phyloP scores from a whole-genome alignment of 2,888 invertebrate genomes.

The Corbicula japonica region DNA sequence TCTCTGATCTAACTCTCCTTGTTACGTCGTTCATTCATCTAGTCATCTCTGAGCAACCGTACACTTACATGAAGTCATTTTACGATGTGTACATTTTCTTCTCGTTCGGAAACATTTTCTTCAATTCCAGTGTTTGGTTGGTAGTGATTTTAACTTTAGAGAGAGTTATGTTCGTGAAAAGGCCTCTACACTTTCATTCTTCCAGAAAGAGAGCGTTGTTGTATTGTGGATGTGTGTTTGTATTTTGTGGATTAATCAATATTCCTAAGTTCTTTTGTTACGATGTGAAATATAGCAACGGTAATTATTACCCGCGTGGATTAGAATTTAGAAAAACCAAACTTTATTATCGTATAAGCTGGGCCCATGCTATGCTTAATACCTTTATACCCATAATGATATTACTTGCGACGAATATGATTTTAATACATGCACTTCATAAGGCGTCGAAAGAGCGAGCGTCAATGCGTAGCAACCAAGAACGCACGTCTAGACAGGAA shows the following conservation, averaged over 20 bases:
- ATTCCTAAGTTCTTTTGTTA: slow-evolving; percentile 77
- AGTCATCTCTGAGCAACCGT: slow-evolving; percentile 44
- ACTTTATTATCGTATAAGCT: slow-evolving; percentile 68
- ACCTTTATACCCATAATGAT: slow-evolving; percentile 78
- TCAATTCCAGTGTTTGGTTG: slow-evolving; percentile 80
- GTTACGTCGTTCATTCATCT: slow-evolving; percentile 72
- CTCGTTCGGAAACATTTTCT: slow-evolving; percentile 80
- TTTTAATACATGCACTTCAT: slow-evolving; percentile 74
- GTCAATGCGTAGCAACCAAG: slow-evolving; percentile 68
- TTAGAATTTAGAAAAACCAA: slow-evolving; percentile 68
- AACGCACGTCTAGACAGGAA: slow-evolving; percentile 73
- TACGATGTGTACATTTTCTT: slow-evolving; percentile 79
- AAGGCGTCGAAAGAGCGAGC: slow-evolving; percentile 68
- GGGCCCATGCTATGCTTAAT: slow-evolving; percentile 75
- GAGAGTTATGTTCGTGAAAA: slow-evolving; percentile 78
- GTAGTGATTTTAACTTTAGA: slow-evolving; percentile 82
- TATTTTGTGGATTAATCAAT: slow-evolving; percentile 73
- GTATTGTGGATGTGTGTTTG: slow-evolving; percentile 69
- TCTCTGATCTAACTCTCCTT: slow-evolving; percentile 78
- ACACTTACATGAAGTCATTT: slow-evolving; percentile 71
- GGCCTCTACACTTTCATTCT: slow-evolving; percentile 77
- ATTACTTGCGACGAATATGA: slow-evolving; percentile 74
- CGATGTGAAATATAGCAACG: slow-evolving; percentile 35
- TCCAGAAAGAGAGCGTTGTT: slow-evolving; percentile 73
- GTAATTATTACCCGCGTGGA: slow-evolving; percentile 38